Percentiles rank a stretch among this genome's conserved stretches.
Evolutionary conservation across 2,888 invertebrate genomes (phyloP).

Genomic region (Lydus trimaculatus): DNA sequence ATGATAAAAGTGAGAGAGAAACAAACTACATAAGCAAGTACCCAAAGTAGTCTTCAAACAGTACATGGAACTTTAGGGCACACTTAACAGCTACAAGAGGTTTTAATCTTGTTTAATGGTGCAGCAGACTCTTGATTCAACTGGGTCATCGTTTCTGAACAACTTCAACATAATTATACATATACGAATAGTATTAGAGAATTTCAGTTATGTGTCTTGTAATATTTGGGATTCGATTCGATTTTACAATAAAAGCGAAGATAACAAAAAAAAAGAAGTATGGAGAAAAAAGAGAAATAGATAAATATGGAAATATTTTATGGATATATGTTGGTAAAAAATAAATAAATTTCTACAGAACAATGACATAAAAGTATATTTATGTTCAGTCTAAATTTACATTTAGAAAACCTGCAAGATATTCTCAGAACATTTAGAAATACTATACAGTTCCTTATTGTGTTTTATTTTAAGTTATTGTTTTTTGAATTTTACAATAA

Average conservation of each 20-base stretch:
- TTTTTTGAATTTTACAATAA: background rate
- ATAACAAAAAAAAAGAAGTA: background rate
- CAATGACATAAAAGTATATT: slow-evolving; percentile 1
- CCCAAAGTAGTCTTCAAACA: slow-evolving; percentile 25
- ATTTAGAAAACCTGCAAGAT: slow-evolving; percentile 2
- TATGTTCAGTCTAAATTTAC: slow-evolving; percentile 9
- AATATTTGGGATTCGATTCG: background rate
- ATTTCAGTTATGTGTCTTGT: slow-evolving; percentile 9
- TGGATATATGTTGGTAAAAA: background rate
- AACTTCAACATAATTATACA: slow-evolving; percentile 14
- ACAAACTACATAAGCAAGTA: slow-evolving; percentile 3
- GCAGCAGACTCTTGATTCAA: slow-evolving; percentile 41
- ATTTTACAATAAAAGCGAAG: background rate
- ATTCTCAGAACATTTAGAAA: slow-evolving; percentile 2
- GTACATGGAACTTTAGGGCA: slow-evolving; percentile 33
- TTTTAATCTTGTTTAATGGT: slow-evolving; percentile 53
- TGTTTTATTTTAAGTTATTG: background rate
- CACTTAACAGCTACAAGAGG: slow-evolving; percentile 44
- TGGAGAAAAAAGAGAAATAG: background rate
- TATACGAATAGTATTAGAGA: slow-evolving; percentile 5
- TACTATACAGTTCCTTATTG: background rate
- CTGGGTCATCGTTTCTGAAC: slow-evolving; percentile 34
- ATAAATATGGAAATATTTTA: slow-evolving; percentile 1
- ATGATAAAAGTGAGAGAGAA: background rate
- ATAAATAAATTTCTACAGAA: background rate